Base-by-base conservation (phyloP, 2,888 invertebrate species). In the Strigamia maritima region DNA sequence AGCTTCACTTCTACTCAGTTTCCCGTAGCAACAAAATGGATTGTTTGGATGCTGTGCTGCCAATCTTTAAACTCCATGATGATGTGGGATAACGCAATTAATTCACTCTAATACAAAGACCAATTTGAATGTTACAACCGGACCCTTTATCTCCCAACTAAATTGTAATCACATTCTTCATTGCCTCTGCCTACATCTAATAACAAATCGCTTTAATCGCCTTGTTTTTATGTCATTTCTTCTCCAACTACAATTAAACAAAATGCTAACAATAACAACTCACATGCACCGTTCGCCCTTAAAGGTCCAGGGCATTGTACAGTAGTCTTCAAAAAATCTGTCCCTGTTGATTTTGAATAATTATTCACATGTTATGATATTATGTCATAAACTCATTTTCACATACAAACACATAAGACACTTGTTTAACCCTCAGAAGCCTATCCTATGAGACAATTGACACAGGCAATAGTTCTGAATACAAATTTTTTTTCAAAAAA, bases 141-240 rank as follows among this genome's bases (percentile, higher is more conserved):
- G 19, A 19, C 19, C 60, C 19, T 65, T 65, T 65, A 65, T 65
- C 60, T 65, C 60, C 22, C 22, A 65, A 65, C 60, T 3, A 65
- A 65, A 65, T 65, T 65, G 60, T 65, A 65, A 65, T 65, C 60
- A 65, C 60, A 65, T 65, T 65, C 60, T 65, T 65, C 60, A 65
- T n/a, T 44, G 16, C 44, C 44, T 65, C n/a, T 35, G 35, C 35
- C 22, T 65, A 8, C 60, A 65, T 65, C 24, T 65, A n/a, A n/a
- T n/a, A 44, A 44, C 44, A 44, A 4, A 4, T 12, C 44, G 44
- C 35, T 35, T 35, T 35, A 35, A 35, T 35, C 35, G 35, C 7
- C 35, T 35, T 35, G 35, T 35, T 35, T 35, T 35, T 35, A 35
- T 35, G 35, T 35, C 35, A 10, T 35, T 44, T 44, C 14, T 1